Conservation (phyloP, 2,113 vertebrate species). For the Muntiacus muntjak region DNA sequence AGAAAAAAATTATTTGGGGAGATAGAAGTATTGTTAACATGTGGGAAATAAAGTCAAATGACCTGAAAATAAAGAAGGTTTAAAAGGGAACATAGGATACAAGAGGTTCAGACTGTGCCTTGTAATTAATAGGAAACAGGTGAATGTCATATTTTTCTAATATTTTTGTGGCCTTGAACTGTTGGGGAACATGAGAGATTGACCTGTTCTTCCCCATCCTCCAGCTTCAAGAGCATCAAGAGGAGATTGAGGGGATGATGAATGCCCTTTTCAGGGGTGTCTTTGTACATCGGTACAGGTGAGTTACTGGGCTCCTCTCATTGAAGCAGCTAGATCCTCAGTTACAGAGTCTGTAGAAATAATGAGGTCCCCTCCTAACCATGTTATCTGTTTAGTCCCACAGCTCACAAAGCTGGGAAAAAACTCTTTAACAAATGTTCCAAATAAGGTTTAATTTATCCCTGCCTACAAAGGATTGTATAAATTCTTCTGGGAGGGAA, state of each 20-base stretch:
- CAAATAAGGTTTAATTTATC: not conserved
- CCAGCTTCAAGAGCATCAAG: slow-evolving; percentile 86
- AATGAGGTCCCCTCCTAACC: not conserved
- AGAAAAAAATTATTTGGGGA: slow-evolving; percentile 63
- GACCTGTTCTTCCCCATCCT: not conserved
- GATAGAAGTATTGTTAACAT: slow-evolving; percentile 64
- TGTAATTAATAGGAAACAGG: not conserved
- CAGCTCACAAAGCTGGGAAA: not conserved
- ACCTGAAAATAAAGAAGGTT: slow-evolving; percentile 54
- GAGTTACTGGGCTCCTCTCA: slow-evolving; percentile 7
- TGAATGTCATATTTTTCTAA: not conserved
- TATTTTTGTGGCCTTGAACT: not conserved
- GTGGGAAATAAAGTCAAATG: slow-evolving; percentile 66
- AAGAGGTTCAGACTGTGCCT: not conserved
- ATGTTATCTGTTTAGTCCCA: not conserved
- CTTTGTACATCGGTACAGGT: slow-evolving; percentile 93
- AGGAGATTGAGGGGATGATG: slow-evolving; percentile 89
- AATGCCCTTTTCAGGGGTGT: slow-evolving; percentile 89
- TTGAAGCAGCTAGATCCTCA: not conserved
- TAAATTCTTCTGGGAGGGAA: slow-evolving; percentile 18
- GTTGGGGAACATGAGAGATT: not conserved
- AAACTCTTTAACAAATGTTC: not conserved
- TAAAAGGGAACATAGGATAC: not conserved
- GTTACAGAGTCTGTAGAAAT: not conserved
- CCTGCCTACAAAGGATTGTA: not conserved